These are phyloP conservation scores for Eristalis pertinax DNA, from an alignment of 2,888 invertebrate species.

Conservation along the genomic window DNA sequence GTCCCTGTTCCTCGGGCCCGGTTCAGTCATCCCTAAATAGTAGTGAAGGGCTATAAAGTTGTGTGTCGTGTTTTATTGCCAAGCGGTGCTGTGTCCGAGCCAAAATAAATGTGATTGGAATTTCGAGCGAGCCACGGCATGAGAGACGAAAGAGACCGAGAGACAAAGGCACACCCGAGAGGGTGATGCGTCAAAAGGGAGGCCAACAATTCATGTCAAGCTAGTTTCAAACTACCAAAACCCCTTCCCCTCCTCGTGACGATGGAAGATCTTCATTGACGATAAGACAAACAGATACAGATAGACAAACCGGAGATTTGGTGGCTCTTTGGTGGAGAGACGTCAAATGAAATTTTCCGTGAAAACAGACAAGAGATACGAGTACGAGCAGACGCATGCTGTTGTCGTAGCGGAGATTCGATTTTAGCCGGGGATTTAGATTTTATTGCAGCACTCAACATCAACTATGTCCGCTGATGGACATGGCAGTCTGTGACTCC, in stretches of 20 bases:
- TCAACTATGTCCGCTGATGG: not conserved
- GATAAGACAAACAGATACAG: slow-evolving; percentile 29
- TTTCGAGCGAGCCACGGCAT: slow-evolving; percentile 15
- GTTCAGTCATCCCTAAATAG: not conserved
- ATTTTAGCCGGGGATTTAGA: not conserved
- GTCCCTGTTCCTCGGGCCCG: not conserved
- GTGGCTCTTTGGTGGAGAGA: not conserved
- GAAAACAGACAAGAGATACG: not conserved
- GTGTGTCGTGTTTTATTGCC: slow-evolving; percentile 39
- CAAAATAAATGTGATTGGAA: slow-evolving; percentile 46
- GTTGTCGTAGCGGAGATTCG: not conserved
- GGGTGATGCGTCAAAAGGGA: not conserved
- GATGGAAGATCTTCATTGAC: slow-evolving; percentile 41
- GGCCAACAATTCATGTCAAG: slow-evolving; percentile 44
- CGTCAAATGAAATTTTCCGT: not conserved
- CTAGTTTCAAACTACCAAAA: slow-evolving; percentile 6
- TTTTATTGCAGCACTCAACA: not conserved
- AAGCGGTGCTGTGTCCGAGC: not conserved
- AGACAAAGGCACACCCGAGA: not conserved
- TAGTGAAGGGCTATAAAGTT: slow-evolving; percentile 45
- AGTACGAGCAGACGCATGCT: not conserved
- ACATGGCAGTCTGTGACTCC: not conserved
- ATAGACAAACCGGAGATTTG: not conserved
- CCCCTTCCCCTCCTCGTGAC: not conserved
- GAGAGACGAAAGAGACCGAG: not conserved